Conservation (phyloP, 2,888 invertebrate species). For the Abrostola tripartita region DNA sequence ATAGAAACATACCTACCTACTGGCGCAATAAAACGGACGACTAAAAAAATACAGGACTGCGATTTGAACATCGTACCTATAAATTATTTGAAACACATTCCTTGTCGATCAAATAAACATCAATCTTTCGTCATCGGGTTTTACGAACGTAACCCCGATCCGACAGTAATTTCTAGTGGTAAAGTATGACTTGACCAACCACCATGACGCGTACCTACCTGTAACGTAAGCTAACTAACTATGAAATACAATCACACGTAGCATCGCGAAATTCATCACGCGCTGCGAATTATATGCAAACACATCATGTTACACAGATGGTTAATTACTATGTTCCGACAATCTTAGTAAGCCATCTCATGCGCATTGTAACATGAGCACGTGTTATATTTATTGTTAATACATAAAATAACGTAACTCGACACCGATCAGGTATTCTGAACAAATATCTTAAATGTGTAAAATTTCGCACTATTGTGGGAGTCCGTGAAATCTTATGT, state of each 20-base stretch:
- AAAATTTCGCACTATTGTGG: constrained; percentile 16
- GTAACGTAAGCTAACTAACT: neutral
- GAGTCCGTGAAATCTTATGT: constrained; percentile 13
- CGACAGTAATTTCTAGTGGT: constrained; percentile 42
- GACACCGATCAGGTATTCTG: constrained; percentile 10
- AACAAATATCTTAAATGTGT: constrained; percentile 22
- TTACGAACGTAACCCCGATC: constrained; percentile 56
- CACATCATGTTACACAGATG: constrained; percentile 47
- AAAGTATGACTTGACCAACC: constrained; percentile 46
- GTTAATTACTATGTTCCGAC: constrained; percentile 47
- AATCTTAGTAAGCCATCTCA: constrained; percentile 71
- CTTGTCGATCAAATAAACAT: constrained; percentile 60
- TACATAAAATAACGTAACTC: constrained; percentile 37
- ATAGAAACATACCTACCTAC: constrained; percentile 5
- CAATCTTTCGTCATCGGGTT: constrained; percentile 62
- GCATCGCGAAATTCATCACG: constrained; percentile 39
- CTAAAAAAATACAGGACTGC: constrained; percentile 47
- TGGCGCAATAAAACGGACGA: constrained; percentile 41
- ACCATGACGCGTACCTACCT: constrained; percentile 47
- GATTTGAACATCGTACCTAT: constrained; percentile 55
- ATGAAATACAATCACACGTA: constrained; percentile 47
- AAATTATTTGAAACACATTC: constrained; percentile 64
- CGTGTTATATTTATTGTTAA: constrained; percentile 48
- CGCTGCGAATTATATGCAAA: constrained; percentile 37
- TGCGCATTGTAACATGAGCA: constrained; percentile 48